A percentile compares a stretch with the other conserved stretches of the same genome.
These are phyloP conservation scores for Styela plicata DNA, from an alignment of 23 tunicate genomes.

Conservation along the genomic window DNA sequence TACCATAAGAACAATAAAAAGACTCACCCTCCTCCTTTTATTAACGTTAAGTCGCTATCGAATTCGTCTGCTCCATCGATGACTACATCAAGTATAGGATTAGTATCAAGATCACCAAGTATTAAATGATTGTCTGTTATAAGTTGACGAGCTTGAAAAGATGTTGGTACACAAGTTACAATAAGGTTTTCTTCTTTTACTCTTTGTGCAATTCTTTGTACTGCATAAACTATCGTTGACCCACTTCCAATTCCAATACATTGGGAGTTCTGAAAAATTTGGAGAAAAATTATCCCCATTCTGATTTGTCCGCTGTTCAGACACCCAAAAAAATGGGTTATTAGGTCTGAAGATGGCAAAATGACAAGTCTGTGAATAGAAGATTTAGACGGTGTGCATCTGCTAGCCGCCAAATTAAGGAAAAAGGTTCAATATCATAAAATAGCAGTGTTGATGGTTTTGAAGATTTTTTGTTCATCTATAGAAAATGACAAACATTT, in stretches of 20 bases:
- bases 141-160: slow-evolving; percentile 84
- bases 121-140: slow-evolving; percentile 39
- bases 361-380: too few relatives aligned
- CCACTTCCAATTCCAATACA: slow-evolving; percentile 93
- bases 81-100: slow-evolving; percentile 79
- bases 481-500: too few relatives aligned
- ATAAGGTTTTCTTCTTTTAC: slow-evolving; percentile 51
- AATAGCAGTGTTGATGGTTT: too few relatives aligned
- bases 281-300: neutral
- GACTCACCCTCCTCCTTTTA: slow-evolving; percentile 92
- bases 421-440: too few relatives aligned
- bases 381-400: too few relatives aligned
- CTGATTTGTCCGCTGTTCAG: too few relatives aligned
- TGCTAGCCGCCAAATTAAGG: too few relatives aligned
- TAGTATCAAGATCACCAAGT: slow-evolving; percentile 51
- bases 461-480: too few relatives aligned
- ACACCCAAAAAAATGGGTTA: too few relatives aligned
- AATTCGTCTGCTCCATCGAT: slow-evolving; percentile 99
- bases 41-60: slow-evolving; percentile 60
- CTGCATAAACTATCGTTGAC: slow-evolving; percentile 85
- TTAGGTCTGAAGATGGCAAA: too few relatives aligned
- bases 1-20: too few relatives aligned
- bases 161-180: slow-evolving; percentile 77
- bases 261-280: slow-evolving; percentile 59
- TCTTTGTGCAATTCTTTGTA: slow-evolving; percentile 75